Evolutionary conservation across 2,113 vertebrate genomes (phyloP).

Genomic region (Epinephelus fuscoguttatus): DNA sequence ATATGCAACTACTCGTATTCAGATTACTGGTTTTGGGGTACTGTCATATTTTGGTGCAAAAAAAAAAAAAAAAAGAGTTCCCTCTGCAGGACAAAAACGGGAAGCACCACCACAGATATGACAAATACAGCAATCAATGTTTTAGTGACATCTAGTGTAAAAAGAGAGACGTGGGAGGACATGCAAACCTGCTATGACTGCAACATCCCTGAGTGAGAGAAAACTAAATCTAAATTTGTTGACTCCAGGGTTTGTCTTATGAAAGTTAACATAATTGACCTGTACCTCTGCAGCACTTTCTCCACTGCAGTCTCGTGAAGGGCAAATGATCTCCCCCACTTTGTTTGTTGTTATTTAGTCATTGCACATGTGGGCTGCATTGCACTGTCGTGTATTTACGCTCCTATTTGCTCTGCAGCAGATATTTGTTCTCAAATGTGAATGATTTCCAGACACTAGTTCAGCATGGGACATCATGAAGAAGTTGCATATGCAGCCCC

Average conservation of each 20-base stretch:
- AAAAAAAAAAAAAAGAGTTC: constrained; percentile 44
- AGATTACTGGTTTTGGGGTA: not conserved
- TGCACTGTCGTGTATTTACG: not conserved
- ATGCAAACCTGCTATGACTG: not conserved
- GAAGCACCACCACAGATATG: not conserved
- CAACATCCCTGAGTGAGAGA: not conserved
- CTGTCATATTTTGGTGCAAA: constrained; percentile 2
- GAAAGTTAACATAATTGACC: not conserved
- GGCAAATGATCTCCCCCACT: not conserved
- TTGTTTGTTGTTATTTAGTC: not conserved
- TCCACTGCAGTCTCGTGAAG: not conserved
- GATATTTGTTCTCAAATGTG: not conserved
- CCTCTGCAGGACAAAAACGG: constrained; percentile 60
- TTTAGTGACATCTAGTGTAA: constrained; percentile 26
- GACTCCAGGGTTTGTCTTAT: not conserved
- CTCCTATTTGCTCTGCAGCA: too few relatives aligned
- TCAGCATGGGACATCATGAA: not conserved
- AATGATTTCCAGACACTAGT: not conserved
- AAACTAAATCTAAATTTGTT: too few relatives aligned
- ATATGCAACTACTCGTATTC: not conserved
- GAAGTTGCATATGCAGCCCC: constrained; percentile 20
- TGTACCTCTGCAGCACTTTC: not conserved
- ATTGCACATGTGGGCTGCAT: not conserved
- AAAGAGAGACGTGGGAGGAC: not conserved
- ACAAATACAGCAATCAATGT: not conserved